Base-by-base conservation (phyloP, 1,140 invertebrate genomes). In the Cydia splendana region DNA sequence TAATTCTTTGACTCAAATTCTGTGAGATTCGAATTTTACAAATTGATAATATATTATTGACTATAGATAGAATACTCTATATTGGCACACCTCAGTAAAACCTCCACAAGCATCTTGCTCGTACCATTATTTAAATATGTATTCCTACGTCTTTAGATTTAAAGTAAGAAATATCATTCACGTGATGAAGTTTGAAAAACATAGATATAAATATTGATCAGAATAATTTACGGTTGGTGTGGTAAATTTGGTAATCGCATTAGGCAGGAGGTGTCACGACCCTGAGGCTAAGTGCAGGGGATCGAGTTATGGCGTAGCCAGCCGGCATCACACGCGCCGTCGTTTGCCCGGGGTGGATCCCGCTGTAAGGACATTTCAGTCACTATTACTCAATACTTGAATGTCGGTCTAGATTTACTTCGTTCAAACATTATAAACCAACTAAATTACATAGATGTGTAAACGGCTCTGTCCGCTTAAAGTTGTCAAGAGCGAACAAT, bases 261-360 rank as follows among this genome's bases (percentile, higher is more conserved):
- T 71, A n/a, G 69, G 69, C 67, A 45, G 69, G 45, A 28, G 38
- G 74, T 53, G 53, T 53, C 73, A 74, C 57, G 73, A 65, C 34
- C 69, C 65, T 53, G 62, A 15, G 73, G 74, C 65, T 48, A 77
- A 80, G 69, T 78, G 77, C 79, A 77, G 45, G 53, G 76, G 76
- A 80, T 80, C 79, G 75, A 78, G 75, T 80, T 80, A 80, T 71
- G 74, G 38, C 77, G 77, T 57, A 75, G 75, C 77, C 79, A 77
- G 79, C 77, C 62, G 65, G 65, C 76, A 34, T 57, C 78, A 65
- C 53, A 18, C n/a, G 53, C 53, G 53, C n/a, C 57, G 57, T 0
- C 7, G 18, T 62, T 62, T 20, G 20, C 57, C 20, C 18, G 57
- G 20, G 20, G 57, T 20, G 57, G 7, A n/a, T 18, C 3, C 20